Evolutionary conservation across 2,797 vertebrate species (phyloP).

Genomic region (Xenops minutus): DNA sequence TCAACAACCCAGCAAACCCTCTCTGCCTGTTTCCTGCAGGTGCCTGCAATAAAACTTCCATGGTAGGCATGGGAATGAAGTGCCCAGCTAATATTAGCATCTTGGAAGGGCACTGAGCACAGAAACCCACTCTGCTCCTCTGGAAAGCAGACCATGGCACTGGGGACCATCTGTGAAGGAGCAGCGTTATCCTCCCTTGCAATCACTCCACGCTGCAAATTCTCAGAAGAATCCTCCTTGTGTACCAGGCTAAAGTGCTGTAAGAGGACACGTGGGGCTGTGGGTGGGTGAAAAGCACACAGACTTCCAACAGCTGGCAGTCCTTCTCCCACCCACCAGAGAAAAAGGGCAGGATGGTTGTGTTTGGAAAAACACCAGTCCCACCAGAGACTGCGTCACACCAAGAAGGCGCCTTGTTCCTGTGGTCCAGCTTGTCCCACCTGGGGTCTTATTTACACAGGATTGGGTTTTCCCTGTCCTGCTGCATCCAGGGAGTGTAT

Average conservation of each 20-base stretch:
- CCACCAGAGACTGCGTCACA: background rate
- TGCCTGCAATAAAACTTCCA: background rate
- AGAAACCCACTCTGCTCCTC: background rate
- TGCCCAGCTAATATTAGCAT: background rate
- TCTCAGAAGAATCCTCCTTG: background rate
- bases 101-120: background rate
- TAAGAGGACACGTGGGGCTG: background rate
- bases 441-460: accelerated
- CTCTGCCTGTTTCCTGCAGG: background rate
- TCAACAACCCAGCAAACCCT: background rate
- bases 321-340: background rate
- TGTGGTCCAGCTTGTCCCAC: accelerated
- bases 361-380: background rate
- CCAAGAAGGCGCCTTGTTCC: background rate
- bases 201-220: background rate
- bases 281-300: constrained; percentile 1
- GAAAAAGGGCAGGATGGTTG: background rate
- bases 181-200: background rate
- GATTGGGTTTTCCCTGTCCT: background rate
- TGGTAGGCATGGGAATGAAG: background rate
- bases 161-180: background rate
- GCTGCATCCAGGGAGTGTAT: background rate
- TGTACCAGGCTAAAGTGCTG: background rate
- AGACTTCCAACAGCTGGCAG: constrained; percentile 18
- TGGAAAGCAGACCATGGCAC: background rate